phyloP scores from a whole-genome alignment of 2,113 vertebrate genomes.

The Hyaena hyaena region DNA sequence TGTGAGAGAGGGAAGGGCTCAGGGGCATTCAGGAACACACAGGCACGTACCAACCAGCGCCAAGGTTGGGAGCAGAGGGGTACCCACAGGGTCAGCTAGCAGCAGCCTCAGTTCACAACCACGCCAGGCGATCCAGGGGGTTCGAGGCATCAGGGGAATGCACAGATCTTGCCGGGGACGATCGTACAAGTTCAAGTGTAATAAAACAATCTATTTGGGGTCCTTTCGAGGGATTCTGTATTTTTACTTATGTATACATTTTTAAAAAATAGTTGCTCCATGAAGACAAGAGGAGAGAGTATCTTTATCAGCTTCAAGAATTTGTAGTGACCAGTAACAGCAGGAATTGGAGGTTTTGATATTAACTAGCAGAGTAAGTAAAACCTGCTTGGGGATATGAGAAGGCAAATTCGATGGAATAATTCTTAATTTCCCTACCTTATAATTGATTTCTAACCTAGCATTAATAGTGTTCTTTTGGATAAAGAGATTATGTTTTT shows the following conservation, averaged over 20 bases:
- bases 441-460: slow-evolving; percentile 59
- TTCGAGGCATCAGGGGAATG: neutral
- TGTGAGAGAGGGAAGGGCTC: neutral
- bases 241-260: neutral
- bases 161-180: neutral
- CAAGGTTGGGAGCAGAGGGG: neutral
- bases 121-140: rapidly evolving
- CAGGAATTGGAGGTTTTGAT: slow-evolving; percentile 88
- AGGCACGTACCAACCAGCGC: rapidly evolving
- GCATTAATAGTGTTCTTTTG: slow-evolving; percentile 53
- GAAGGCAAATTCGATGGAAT: neutral
- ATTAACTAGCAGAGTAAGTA: slow-evolving; percentile 88
- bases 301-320: slow-evolving; percentile 88
- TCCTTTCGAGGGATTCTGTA: neutral
- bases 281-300: slow-evolving; percentile 88
- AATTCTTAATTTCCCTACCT: slow-evolving; percentile 22
- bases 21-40: neutral
- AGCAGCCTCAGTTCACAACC: neutral
- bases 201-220: neutral
- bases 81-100: rapidly evolving
- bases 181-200: neutral
- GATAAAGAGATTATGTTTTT: slow-evolving; percentile 72
- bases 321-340: slow-evolving; percentile 88
- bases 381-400: neutral
- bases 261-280: slow-evolving; percentile 84